Evolutionary conservation across 2,113 vertebrate species (phyloP).

Genomic region (Empidonax alnorum): DNA sequence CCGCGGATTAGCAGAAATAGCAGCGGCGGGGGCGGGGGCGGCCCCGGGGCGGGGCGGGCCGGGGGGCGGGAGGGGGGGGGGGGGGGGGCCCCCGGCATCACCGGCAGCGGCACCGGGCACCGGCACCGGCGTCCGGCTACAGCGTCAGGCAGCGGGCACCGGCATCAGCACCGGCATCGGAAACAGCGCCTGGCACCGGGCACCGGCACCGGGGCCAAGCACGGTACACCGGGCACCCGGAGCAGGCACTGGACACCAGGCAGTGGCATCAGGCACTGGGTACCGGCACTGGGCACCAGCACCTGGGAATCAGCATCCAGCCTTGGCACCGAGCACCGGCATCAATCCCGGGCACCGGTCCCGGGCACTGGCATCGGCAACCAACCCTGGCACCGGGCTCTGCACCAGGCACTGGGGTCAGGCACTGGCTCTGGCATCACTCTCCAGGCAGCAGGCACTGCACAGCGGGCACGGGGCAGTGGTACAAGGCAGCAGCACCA

Average conservation of each 20-base stretch:
- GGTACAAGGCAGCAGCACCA: not conserved
- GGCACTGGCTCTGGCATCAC: not conserved
- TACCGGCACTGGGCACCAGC: not conserved
- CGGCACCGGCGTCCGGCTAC: not conserved
- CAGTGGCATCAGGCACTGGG: no score
- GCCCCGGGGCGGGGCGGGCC: not conserved
- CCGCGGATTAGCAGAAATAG: not conserved
- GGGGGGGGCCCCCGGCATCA: no score
- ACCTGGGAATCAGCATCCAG: not conserved
- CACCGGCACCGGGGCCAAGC: not conserved
- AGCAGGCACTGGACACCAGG: not conserved
- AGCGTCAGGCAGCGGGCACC: no score
- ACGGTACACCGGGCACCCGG: not conserved
- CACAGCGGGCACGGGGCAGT: rapidly evolving
- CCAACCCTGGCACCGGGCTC: not conserved
- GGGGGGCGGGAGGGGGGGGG: not conserved
- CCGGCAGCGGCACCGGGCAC: not conserved
- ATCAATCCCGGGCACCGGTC: not conserved
- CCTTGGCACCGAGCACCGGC: not conserved
- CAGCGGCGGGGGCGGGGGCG: not conserved
- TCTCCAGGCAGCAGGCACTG: rapidly evolving
- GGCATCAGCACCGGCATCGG: not conserved
- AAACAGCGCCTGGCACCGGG: no score
- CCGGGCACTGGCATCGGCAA: no score
- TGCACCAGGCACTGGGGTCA: not conserved